Conservation (phyloP, 2,113 vertebrate species). For the Noturus placidus region DNA sequence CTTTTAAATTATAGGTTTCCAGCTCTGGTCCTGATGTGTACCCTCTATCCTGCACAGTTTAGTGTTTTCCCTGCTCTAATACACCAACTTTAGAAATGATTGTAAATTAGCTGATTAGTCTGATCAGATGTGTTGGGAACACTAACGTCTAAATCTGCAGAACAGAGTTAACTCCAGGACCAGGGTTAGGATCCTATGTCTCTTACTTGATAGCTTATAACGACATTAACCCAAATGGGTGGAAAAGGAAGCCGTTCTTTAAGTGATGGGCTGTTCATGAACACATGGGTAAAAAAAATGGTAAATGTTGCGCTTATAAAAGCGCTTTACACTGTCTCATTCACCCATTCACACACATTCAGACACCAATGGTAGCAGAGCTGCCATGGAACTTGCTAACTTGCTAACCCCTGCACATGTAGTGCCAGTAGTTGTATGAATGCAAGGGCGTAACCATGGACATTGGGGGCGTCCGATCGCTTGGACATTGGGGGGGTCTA, state of each 20-base stretch:
- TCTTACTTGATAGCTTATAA: not conserved
- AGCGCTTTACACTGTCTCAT: too few species aligned
- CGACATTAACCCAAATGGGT: not conserved
- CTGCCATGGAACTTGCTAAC: too few species aligned
- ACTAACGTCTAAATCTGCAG: not conserved
- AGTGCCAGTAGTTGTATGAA: not conserved
- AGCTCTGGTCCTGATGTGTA: not conserved
- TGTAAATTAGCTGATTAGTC: not conserved
- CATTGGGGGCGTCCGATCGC: too few species aligned
- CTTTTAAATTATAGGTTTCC: not conserved
- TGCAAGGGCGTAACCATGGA: too few species aligned
- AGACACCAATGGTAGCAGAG: too few species aligned
- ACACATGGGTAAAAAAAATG: too few species aligned
- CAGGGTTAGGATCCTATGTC: not conserved
- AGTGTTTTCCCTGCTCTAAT: not conserved
- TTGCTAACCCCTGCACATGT: too few species aligned
- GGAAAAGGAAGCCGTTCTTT: not conserved
- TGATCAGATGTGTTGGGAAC: not conserved
- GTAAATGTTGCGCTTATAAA: too few species aligned
- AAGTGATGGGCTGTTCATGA: not conserved
- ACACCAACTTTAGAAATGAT: not conserved
- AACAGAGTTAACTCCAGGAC: not conserved
- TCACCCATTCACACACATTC: too few species aligned
- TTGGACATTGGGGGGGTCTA: too few species aligned
- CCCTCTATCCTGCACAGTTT: not conserved